These are phyloP conservation scores for Andinoacara biseriatus DNA, from an alignment of 2,113 vertebrate genomes.

Conservation along the genomic window DNA sequence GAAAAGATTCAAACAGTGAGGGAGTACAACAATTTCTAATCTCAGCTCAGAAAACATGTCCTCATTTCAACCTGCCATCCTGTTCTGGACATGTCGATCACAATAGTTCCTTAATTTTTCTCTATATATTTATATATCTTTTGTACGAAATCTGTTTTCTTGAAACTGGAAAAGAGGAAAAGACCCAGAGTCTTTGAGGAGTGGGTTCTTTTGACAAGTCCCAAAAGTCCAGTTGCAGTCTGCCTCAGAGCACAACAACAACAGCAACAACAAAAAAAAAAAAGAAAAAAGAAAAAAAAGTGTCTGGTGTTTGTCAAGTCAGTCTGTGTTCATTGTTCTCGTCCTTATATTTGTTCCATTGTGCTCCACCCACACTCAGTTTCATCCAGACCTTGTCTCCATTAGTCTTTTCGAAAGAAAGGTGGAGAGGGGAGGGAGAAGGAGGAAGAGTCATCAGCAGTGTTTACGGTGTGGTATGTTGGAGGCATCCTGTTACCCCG, in stretches of 20 bases:
- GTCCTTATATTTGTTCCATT: slow-evolving; percentile 43
- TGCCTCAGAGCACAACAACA: slow-evolving; percentile 62
- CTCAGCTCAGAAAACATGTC: slow-evolving; percentile 77
- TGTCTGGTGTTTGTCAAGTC: slow-evolving; percentile 75
- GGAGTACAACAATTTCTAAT: slow-evolving; percentile 80
- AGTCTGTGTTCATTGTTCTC: slow-evolving; percentile 50
- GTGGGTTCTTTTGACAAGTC: slow-evolving; percentile 66
- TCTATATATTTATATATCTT: slow-evolving; percentile 83
- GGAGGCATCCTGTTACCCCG: slow-evolving; percentile 37
- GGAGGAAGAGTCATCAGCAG: slow-evolving; percentile 66
- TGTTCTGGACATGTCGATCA: slow-evolving; percentile 69
- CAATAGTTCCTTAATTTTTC: slow-evolving; percentile 79
- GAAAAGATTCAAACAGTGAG: slow-evolving; percentile 80
- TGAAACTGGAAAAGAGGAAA: slow-evolving; percentile 72
- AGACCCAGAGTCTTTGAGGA: slow-evolving; percentile 75
- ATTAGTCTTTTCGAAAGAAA: slow-evolving; percentile 32
- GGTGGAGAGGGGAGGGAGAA: slow-evolving; percentile 37
- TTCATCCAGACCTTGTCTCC: slow-evolving; percentile 42
- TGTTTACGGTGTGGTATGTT: slow-evolving; percentile 66
- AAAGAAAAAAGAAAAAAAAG: slow-evolving; percentile 60
- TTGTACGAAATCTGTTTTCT: slow-evolving; percentile 80
- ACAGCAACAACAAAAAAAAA: not conserved
- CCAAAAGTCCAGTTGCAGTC: slow-evolving; percentile 63
- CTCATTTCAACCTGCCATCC: slow-evolving; percentile 66
- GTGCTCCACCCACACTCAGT: slow-evolving; percentile 27